Base-by-base conservation (phyloP, 2,113 vertebrate species). In the Hyperoodon ampullatus region DNA sequence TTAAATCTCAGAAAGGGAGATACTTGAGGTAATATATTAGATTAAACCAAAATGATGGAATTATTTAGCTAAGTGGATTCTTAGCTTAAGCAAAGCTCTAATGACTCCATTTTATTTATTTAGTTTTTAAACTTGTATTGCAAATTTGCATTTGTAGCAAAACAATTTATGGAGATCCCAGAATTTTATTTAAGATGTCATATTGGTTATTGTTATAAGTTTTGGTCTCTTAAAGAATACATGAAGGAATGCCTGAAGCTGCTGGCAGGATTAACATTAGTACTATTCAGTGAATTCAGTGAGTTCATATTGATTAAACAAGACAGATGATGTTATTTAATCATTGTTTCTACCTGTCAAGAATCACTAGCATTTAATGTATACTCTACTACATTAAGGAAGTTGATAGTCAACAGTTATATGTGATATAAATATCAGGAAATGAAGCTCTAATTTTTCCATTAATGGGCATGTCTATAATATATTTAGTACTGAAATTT, bases 101-200 rank as follows among this genome's bases (percentile, higher is more conserved):
- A 13, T 74, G 50, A 89, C 16, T 80, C 39, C 15, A 53, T 92
- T 88, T 75, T 42, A 88, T 70, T 88, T 94, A 65, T 78, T 55
- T 72, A 30, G 50, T 97, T 83, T 92, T 18, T 35, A 72, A 86
- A 75, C 30, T 93, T 90, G 26, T 77, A 55, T 90, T 96, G 39
- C 28, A 66, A 39, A 39, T 39, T 39, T 39, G 39, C 39, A 47
- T 42, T 42, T 78, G 21, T 77, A 91, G 53, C 8, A 81, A 92
- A 85, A 81, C 8, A 84, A 19, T 84, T 58, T 74, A 60, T 39
- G 19, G 33, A 61, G 55, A 83, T 92, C 97, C 80, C 71, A 75
- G n/a, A 84, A 86, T 30, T 71, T 78, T 53, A 58, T 47, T 82
- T 44, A n/a, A 75, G 23, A 61, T 14, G 24, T 2, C 30, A 23